phyloP scores from a whole-genome alignment of 2,888 invertebrate species.

The Hololepta plana region DNA sequence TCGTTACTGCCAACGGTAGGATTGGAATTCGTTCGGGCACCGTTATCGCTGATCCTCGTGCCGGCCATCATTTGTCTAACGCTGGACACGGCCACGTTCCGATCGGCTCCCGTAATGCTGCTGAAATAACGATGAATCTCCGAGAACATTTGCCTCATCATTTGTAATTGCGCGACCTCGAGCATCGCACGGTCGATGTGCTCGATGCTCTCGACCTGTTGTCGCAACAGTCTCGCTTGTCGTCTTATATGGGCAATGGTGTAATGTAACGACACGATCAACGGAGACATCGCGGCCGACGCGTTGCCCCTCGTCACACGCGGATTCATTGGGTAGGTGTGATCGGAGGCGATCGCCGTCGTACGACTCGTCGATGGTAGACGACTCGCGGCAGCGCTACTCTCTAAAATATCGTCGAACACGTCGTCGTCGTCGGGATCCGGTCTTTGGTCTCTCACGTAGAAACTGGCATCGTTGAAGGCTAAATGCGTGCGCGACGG shows the following conservation, averaged over 20 bases:
- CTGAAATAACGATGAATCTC: constrained; percentile 41
- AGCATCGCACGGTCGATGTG: constrained; percentile 25
- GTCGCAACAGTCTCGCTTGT: constrained; percentile 21
- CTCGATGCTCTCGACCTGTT: constrained; percentile 22
- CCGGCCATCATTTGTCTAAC: constrained; percentile 29
- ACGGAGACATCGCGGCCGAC: constrained; percentile 17
- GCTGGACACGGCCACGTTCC: constrained; percentile 19
- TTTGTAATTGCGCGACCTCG: constrained; percentile 32
- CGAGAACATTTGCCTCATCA: constrained; percentile 44
- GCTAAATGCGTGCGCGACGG: no score
- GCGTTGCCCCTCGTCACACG: no score
- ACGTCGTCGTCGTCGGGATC: no score
- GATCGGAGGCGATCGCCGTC: constrained; percentile 18
- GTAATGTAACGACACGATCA: constrained; percentile 23
- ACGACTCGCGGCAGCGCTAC: neutral
- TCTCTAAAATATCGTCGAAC: no score
- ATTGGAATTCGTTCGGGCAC: no score
- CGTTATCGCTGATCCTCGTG: constrained; percentile 25
- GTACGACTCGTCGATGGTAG: constrained; percentile 3
- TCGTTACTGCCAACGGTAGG: neutral
- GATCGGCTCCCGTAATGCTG: no score
- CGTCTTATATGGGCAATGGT: constrained; percentile 24
- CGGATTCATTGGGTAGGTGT: constrained; percentile 19
- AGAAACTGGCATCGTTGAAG: constrained; percentile 18
- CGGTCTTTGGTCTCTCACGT: constrained; percentile 15